Evolutionary conservation across 92 coral and sea anemone species (phyloP), one percentile per base, ranked within the genome.

Genomic region (Umimayanthus chanpuru): DNA sequence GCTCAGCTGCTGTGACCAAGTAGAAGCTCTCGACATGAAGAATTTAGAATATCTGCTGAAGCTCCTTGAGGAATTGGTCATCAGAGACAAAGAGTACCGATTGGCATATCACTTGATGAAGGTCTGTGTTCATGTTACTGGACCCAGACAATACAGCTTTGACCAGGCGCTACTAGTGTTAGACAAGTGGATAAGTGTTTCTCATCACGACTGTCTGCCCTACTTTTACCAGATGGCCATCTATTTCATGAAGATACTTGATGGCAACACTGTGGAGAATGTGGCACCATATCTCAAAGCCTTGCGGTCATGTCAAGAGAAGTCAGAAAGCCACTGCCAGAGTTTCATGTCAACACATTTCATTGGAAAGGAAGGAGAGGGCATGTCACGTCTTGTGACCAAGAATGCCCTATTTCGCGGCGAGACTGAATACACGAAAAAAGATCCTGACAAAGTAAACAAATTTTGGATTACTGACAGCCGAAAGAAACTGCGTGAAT

Each of bases 301-400:
- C 16, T 21, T 85, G 66, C 76, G 85, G 25, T 36, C 66, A 82
- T 94, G 96, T 70, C 86, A 67, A 0, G 96, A 94, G 44, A 92
- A 91, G 64, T 92, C 98, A n/a, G 92, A 90, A 75, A 86, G 89
- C 73, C 94, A 96, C 41, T 96, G 92, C 81, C 91, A 91, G 71
- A 91, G 92, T 16, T 73, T 74, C 2, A 80, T 88, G 78, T 88
- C 97, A 1, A 88, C 94, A 0, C 91, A 94, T 39, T 94, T 88
- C 72, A 67, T 96, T 47, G 81, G 92, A 21, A 96, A 92, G 71
- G 90, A 85, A 30, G 97, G 95, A n/a, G 85, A 86, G 21, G 97
- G 97, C 1, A 96, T 96, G 98, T 92, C 94, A 47, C 96, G 94
- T 74, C 81, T 96, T 12, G 56, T 96, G 0, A 94, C 94, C 28